A percentile compares a stretch with the other conserved stretches of the same genome.
These are phyloP conservation scores for Apis dorsata DNA, from an alignment of 1,140 invertebrate species.

Conservation along the genomic window DNA sequence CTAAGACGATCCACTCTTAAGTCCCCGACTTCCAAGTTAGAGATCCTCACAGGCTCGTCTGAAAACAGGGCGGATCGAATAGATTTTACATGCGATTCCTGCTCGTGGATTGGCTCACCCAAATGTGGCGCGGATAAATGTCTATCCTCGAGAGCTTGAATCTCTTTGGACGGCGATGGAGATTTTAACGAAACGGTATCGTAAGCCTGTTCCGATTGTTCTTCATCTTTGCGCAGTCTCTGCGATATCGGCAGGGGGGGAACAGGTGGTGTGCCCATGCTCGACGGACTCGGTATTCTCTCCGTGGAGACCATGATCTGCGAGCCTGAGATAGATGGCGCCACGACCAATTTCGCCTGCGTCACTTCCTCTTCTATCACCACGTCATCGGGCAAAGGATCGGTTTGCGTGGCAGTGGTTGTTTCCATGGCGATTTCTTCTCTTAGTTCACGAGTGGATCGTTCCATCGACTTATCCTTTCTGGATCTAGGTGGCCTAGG, in stretches of 20 bases:
- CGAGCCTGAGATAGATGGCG: constrained; percentile 74
- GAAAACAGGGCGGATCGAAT: constrained; percentile 65
- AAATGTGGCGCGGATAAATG: constrained; percentile 50
- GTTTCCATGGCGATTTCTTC: constrained; percentile 78
- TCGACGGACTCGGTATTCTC: constrained; percentile 69
- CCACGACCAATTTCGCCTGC: constrained; percentile 73
- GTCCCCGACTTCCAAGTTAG: constrained; percentile 85
- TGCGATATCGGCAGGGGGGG: constrained; percentile 64
- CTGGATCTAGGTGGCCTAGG: constrained; percentile 86
- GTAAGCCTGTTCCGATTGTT: background rate
- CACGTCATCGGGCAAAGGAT: constrained; percentile 88
- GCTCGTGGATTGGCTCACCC: constrained; percentile 12
- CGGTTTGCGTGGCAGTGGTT: constrained; percentile 89
- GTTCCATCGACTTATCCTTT: constrained; percentile 30
- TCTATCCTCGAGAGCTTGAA: constrained; percentile 23
- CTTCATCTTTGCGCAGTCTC: constrained; percentile 24
- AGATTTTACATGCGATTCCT: constrained; percentile 20
- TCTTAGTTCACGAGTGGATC: background rate
- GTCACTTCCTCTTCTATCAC: constrained; percentile 83
- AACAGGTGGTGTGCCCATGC: constrained; percentile 61
- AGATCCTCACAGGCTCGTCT: constrained; percentile 78
- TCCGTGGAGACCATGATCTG: constrained; percentile 77
- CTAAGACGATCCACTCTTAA: constrained; percentile 88
- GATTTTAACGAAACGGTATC: constrained; percentile 51
- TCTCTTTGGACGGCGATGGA: constrained; percentile 31